Evolutionary conservation across 2,113 vertebrate genomes (phyloP).

Genomic region (Tetrao urogallus): DNA sequence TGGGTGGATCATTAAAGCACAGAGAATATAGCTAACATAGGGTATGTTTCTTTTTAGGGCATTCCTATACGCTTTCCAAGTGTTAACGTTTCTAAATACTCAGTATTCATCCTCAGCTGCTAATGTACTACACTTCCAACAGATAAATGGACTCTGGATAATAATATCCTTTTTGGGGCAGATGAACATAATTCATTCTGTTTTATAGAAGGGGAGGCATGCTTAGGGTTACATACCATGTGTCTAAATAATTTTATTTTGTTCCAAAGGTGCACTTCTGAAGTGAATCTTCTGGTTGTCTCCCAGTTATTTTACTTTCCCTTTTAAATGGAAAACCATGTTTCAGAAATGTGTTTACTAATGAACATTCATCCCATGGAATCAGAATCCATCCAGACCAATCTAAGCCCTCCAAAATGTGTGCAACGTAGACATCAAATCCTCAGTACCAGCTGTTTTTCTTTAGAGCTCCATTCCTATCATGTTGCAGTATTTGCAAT

Average conservation of each 20-base stretch:
- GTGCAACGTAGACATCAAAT: background rate
- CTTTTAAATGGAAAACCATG: background rate
- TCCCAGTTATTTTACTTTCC: background rate
- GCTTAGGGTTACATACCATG: background rate
- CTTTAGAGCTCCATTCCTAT: background rate
- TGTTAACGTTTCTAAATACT: constrained; percentile 37
- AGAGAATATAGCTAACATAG: constrained; percentile 56
- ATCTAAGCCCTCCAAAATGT: background rate
- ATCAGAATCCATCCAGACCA: background rate
- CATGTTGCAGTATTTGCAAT: background rate
- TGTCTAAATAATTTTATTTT: background rate
- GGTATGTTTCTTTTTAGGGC: constrained; percentile 52
- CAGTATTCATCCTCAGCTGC: background rate
- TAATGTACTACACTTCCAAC: background rate
- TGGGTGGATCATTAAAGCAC: constrained; percentile 62
- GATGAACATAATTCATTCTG: background rate
- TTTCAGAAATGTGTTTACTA: background rate
- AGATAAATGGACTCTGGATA: constrained; percentile 19
- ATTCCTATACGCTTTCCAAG: constrained; percentile 46
- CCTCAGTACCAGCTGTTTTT: background rate
- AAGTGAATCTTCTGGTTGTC: background rate
- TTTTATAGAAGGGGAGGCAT: background rate
- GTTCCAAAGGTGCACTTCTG: background rate
- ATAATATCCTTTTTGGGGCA: background rate
- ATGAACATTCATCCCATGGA: background rate